Percentiles rank a stretch among this genome's conserved stretches.
Conservation (phyloP, 1,140 invertebrate species). For the Rhagoletis pomonella region DNA sequence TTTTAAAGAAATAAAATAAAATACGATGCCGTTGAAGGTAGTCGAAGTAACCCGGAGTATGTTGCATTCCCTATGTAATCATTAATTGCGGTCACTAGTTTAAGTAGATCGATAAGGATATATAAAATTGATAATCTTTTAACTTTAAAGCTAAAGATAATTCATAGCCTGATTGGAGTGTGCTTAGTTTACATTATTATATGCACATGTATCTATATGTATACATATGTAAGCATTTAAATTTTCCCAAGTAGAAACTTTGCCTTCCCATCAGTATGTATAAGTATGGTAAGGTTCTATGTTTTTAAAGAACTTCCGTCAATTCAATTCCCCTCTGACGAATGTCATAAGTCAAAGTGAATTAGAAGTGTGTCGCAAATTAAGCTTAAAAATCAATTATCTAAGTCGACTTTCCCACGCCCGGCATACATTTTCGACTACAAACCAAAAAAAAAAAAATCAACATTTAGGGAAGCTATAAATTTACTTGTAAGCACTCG, state of each 20-base stretch:
- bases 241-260: too few relatives aligned
- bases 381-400: not conserved
- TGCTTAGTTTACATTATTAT: not conserved
- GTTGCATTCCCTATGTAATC: too few relatives aligned
- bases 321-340: not conserved
- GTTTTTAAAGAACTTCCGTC: too few relatives aligned
- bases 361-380: not conserved
- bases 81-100: too few relatives aligned
- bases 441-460: not conserved
- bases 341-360: not conserved
- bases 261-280: too few relatives aligned
- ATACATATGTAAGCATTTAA: not conserved
- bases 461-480: not conserved
- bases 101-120: too few relatives aligned
- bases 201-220: not conserved
- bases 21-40: not conserved
- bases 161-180: too few relatives aligned
- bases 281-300: too few relatives aligned
- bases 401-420: not conserved
- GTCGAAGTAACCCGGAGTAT: too few relatives aligned
- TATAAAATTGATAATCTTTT: too few relatives aligned
- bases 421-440: not conserved
- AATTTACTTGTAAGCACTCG: not conserved
- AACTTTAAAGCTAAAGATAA: too few relatives aligned
- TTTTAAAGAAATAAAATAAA: too few relatives aligned